Percentiles rank a stretch among this genome's conserved stretches.
phyloP scores from a whole-genome alignment of 1,140 invertebrate species.

The Amphibalanus amphitrite region DNA sequence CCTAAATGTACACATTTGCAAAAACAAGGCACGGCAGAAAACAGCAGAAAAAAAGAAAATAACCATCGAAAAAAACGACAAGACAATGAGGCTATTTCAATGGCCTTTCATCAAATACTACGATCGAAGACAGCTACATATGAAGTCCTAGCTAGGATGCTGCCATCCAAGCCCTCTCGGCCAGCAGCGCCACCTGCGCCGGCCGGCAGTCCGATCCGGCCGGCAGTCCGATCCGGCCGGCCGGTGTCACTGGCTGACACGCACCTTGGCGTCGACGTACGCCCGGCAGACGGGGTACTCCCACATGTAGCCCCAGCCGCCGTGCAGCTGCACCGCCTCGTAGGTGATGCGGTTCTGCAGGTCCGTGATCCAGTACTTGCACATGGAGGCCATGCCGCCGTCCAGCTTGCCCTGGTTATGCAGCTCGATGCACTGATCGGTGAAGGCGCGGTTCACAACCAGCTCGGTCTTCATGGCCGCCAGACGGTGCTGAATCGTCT shows the following conservation, averaged over 20 bases:
- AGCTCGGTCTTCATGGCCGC: slow-evolving; percentile 34
- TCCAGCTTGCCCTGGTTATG: slow-evolving; percentile 26
- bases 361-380: slow-evolving; percentile 32
- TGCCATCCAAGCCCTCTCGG: neutral
- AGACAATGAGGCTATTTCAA: too few relatives aligned
- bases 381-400: slow-evolving; percentile 30
- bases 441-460: slow-evolving; percentile 28
- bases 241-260: neutral
- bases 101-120: too few relatives aligned
- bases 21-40: too few relatives aligned
- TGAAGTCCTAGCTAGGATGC: neutral
- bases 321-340: slow-evolving; percentile 32
- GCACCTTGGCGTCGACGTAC: slow-evolving; percentile 27
- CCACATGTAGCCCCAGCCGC: slow-evolving; percentile 35
- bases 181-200: neutral
- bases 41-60: too few relatives aligned
- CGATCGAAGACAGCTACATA: too few relatives aligned
- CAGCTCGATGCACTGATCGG: slow-evolving; percentile 29
- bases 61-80: too few relatives aligned
- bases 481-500: slow-evolving; percentile 33
- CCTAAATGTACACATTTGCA: too few relatives aligned
- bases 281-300: slow-evolving; percentile 31
- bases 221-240: neutral
- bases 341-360: slow-evolving; percentile 28
- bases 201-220: neutral